Evolutionary conservation across 1,140 invertebrate species (phyloP), one percentile per base, ranked within the genome.

Genomic region (Drosophila navojoa): DNA sequence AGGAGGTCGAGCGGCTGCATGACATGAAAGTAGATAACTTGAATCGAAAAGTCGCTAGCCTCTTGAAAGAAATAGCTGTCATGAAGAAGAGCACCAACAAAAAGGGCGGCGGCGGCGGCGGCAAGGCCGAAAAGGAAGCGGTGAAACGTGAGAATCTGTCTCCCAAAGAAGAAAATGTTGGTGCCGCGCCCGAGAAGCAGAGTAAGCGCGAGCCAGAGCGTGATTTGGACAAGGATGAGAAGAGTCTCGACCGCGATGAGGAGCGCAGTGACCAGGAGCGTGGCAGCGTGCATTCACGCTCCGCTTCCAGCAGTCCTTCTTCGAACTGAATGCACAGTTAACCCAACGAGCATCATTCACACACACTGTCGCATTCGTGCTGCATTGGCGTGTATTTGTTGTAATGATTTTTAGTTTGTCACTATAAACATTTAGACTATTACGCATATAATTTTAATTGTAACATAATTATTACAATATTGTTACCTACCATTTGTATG

Each of bases 41-140:
- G 92, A 96, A 96, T 90, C 94, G 94, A 19, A 96, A 96, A 92
- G 96, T 97, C 54, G 95, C 96, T 62, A 93, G 92, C 78, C 92
- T 97, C 38, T 92, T 97, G 38, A 97, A 97, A 90, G 97, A 98
- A 93, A 95, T 98, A 4, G 96, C 97, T 0, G 95, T 95, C 0
- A 93, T 98, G 16, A 96, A 96, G 52, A 98, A 98, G 91, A 95
- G 94, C 42, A 97, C 96, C 81, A 95, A 95, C 76, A 90, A 95
- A 75, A 80, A 80, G 40, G 52, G 67, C 4, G 45, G 40, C 6
- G 25, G n/a, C 5, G 62, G 22, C 16, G 49, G 67, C 5, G 45
- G 40, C 6, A 90, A 84, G 61, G 85, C 90, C 0, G 93, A 92
- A 57, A 87, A 86, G 11, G 81, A 89, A 19, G 86, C 93, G 59